A percentile compares a stretch with the other conserved stretches of the same genome.
phyloP scores from a whole-genome alignment of 2,113 vertebrate species.

The Hippopotamus amphibius region DNA sequence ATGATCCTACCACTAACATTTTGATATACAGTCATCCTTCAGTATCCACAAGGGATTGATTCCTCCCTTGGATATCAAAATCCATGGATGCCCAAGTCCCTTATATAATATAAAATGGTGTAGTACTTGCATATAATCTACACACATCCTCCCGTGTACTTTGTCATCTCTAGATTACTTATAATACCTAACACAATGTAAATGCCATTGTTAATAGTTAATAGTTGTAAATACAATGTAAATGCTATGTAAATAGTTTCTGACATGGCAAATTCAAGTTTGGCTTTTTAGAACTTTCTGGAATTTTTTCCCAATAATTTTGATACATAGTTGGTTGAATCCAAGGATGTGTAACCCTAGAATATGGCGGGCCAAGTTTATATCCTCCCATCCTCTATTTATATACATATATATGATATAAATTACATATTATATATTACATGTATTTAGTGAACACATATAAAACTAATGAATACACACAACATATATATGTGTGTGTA shows the following conservation, averaged over 20 bases:
- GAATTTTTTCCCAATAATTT: background rate
- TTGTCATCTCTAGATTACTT: background rate
- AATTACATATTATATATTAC: background rate
- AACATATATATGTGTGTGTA: background rate
- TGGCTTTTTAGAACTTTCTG: background rate
- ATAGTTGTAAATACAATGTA: background rate
- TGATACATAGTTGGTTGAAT: background rate
- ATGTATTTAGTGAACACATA: background rate
- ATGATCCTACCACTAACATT: background rate
- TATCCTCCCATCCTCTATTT: background rate
- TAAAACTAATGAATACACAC: no score
- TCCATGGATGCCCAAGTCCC: background rate
- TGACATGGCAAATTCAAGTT: background rate
- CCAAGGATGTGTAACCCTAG: background rate
- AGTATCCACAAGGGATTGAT: background rate
- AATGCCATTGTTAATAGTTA: background rate
- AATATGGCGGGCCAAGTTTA: background rate
- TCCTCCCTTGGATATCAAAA: background rate
- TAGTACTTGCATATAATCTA: background rate
- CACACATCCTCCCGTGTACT: background rate
- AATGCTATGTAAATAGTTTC: background rate
- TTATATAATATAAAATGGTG: background rate
- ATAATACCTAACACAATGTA: background rate
- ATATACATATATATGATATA: background rate
- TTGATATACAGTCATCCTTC: background rate